Conservation (phyloP, 1,140 invertebrate genomes). For the Adoxophyes honmai region DNA sequence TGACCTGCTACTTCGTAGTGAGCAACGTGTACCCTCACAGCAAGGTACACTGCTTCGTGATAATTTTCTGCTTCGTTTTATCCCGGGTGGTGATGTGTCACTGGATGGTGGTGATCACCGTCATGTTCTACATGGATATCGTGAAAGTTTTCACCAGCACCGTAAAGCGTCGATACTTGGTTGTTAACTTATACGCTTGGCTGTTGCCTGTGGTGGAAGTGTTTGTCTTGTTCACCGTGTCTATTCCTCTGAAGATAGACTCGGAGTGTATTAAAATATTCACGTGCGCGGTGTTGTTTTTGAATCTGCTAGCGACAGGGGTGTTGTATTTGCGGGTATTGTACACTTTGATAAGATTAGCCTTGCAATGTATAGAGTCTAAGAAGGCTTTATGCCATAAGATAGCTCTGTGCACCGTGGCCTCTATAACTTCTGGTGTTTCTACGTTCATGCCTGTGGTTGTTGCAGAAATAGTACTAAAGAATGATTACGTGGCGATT, state of each 20-base stretch:
- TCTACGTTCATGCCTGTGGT: background rate
- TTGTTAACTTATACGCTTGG: slow-evolving; percentile 4
- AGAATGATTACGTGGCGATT: background rate
- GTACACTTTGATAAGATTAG: slow-evolving; percentile 2
- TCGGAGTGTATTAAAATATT: background rate
- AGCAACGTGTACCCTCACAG: background rate
- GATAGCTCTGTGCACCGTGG: background rate
- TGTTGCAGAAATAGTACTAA: slow-evolving; percentile 1
- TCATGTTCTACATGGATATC: slow-evolving; percentile 6
- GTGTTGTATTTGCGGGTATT: background rate
- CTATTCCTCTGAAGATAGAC: slow-evolving; percentile 3
- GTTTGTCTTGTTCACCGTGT: background rate
- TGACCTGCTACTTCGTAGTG: slow-evolving; percentile 1
- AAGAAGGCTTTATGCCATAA: slow-evolving; percentile 7
- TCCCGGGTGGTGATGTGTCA: slow-evolving; percentile 2
- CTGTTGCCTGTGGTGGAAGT: background rate
- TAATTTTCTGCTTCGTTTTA: background rate
- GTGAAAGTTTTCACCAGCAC: slow-evolving; percentile 2
- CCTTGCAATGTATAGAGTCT: background rate
- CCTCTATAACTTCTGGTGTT: background rate
- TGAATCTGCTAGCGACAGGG: background rate
- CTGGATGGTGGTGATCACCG: background rate
- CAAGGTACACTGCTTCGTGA: background rate
- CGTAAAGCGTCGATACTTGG: background rate
- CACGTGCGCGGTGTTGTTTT: background rate